Evolutionary conservation across 1,140 invertebrate species (phyloP), one percentile per base, ranked within the genome.

Genomic region (Trachymyrmex septentrionalis): DNA sequence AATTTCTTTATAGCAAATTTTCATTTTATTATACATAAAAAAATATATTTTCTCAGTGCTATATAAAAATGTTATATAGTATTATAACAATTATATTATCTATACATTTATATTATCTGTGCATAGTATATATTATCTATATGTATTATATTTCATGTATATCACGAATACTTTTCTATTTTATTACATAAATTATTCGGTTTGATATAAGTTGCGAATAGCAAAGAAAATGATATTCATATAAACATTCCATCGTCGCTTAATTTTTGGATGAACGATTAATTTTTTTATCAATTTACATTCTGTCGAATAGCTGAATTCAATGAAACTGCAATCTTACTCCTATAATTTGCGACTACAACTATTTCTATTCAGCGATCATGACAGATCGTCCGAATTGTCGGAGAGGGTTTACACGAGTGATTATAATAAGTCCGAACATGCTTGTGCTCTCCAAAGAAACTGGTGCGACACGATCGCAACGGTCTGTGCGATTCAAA

Each of bases 401-500:
- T 30, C 14, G 7, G 16, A 50, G 2, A 67, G 69, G 27, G 27
- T 81, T 19, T 10, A 3, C 44, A 66, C 27, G 71, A 82, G 77
- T 66, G 61, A 67, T 80, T 73, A 66, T 89, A 87, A 89, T 80
- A 86, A 90, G 57, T 75, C 21, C n/a, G 9, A 77, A 55, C 71
- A 24, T 61, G 75, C 27, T 81, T 77, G 38, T 71, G 75, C n/a
- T 82, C 48, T 61, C 30, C 14, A 72, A 19, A 69, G 50, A 34
- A 14, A 72, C 48, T 57, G 19, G 72, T 71, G 55, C n/a, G 59
- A 59, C 53, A 77, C 76, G 75, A 81, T 71, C 44, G 85, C 88
- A 90, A 90, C 89, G 86, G 89, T 89, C 30, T n/a, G 59, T 30
- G 67, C 78, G 71, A 38, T 64, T 61, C 64, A 66, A 87, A 89